Evolutionary conservation across 2,113 vertebrate species (phyloP).

Genomic region (Entosphenus tridentatus): DNA sequence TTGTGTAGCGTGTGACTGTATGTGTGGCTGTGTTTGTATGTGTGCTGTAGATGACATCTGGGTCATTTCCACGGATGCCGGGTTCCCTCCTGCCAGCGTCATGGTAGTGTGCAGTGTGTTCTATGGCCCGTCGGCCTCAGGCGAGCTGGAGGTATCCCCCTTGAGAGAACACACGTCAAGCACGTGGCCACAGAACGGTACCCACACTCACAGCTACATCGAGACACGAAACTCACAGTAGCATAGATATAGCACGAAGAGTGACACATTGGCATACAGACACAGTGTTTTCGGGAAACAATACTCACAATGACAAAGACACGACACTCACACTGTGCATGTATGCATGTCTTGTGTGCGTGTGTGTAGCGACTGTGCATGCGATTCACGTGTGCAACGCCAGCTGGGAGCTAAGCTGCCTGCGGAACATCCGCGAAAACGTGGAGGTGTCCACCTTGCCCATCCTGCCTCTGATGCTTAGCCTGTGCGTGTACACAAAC

Average conservation of each 20-base stretch:
- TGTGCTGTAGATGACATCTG: conserved; percentile 30
- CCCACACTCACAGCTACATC: no score
- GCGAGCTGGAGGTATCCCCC: conserved; percentile 28
- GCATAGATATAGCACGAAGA: no score
- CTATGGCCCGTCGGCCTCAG: conserved; percentile 31
- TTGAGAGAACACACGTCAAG: conserved; percentile 19
- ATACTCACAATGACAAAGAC: no score
- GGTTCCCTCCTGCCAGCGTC: conserved; percentile 26
- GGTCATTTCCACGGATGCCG: conserved; percentile 37
- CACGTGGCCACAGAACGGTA: no score
- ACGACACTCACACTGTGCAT: no score
- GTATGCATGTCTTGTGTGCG: neutral
- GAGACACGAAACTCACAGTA: no score
- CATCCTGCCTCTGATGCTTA: conserved; percentile 22
- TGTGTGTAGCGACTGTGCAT: conserved; percentile 22
- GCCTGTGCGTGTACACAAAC: conserved; percentile 20
- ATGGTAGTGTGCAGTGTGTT: conserved; percentile 36
- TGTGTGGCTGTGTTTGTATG: no score
- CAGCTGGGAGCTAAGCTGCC: conserved; percentile 25
- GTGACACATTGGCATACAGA: no score
- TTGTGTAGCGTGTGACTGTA: no score
- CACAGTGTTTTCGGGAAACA: no score
- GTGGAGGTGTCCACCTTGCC: conserved; percentile 24
- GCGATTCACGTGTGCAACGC: conserved; percentile 35
- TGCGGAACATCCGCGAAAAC: conserved; percentile 32